Base-by-base conservation (phyloP, 2,797 vertebrate species). In the Aldrovandia affinis region DNA sequence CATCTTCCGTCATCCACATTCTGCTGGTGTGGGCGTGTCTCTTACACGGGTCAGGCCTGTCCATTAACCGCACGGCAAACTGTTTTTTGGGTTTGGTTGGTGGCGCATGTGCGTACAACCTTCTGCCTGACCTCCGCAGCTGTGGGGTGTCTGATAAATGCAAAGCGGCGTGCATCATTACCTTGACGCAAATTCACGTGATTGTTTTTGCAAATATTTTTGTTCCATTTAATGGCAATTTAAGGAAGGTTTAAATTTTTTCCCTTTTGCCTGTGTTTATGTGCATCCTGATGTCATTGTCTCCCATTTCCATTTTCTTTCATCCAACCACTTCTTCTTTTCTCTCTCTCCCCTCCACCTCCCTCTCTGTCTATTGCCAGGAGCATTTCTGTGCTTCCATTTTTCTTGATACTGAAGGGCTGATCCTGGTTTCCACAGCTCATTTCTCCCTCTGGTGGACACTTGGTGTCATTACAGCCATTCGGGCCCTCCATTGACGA, bases 381-480 rank as follows among this genome's bases (percentile, higher is more conserved):
- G 55, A 70, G 15, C 1, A 4, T 47, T 50, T 25, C 75, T 78
- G 7, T 50, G 18, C 33, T 2, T 70, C 65, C 33, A 70, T 47
- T 50, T 78, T 28, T 78, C 73, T 78, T 78, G 39, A 50, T 50
- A 5, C 44, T 44, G 39, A 6, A 2, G 14, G 22, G 25, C 77
- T 54, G 44, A 4, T 50, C 39, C 22, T 18, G 25, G 39, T 52
- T 54, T 15, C 77, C 54, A 42, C 5, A 0, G 15, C 18, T 42
- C 9, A 52, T 10, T 59, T 54, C 80, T 25, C 44, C 83, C 83
- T 68, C 83, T 73, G 57, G 78, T 54, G 83, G 78, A 57, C 22
- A 39, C 20, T 44, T 10, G 22, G 5, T 80, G 63, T 55, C 61
- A 84, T 28, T 70, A 55, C 73, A 36, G 47, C 42, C 22, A 25